Conservation (phyloP, 2,113 vertebrate genomes). For the Oryctolagus cuniculus region DNA sequence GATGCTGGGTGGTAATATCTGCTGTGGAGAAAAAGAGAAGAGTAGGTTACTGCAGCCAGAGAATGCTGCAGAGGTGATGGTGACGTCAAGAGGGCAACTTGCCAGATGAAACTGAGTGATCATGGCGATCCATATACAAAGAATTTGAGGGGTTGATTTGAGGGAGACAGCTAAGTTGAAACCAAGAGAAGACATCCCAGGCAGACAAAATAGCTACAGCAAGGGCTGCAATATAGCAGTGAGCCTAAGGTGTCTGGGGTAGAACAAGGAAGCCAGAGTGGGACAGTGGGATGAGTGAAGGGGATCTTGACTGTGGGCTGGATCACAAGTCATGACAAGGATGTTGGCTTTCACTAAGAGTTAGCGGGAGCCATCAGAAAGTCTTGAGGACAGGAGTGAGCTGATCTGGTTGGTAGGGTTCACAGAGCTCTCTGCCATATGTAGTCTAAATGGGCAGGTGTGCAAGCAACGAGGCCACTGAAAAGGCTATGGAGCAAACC, state of each 20-base stretch:
- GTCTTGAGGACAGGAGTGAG: neutral
- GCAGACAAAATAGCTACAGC: neutral
- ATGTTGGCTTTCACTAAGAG: neutral
- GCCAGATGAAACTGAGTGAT: neutral
- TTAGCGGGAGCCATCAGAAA: neutral
- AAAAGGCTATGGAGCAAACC: neutral
- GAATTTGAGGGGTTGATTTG: neutral
- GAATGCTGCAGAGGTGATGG: too few relatives aligned
- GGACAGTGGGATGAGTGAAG: too few relatives aligned
- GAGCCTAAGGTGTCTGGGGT: neutral
- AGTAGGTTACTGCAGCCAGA: neutral
- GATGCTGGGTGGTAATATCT: neutral
- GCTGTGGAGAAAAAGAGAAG: neutral
- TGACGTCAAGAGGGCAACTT: neutral
- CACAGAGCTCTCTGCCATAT: neutral
- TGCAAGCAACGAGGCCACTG: neutral
- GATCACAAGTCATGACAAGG: accelerated
- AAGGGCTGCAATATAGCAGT: neutral
- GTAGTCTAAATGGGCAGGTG: accelerated
- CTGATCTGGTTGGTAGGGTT: neutral
- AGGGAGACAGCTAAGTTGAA: neutral
- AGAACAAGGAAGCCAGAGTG: neutral
- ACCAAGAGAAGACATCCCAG: neutral
- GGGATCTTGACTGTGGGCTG: neutral
- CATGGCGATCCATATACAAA: neutral